Conservation (phyloP, 2,113 vertebrate genomes). For the Sebastes fasciatus region DNA sequence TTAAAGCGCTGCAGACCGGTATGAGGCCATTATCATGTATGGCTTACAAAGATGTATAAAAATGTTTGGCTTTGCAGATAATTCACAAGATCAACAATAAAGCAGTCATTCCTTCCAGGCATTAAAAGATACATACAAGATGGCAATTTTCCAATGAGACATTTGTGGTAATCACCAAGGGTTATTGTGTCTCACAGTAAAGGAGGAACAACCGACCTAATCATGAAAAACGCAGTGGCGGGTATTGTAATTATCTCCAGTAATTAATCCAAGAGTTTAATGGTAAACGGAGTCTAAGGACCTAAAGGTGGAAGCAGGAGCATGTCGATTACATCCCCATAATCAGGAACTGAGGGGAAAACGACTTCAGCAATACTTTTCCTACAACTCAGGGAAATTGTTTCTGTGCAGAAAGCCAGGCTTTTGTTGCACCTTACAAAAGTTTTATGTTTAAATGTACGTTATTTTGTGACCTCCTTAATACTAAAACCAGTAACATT, state of each 20-base stretch:
- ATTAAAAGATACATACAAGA: not conserved
- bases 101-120: not conserved
- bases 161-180: conserved; percentile 5
- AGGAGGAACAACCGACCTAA: conserved; percentile 4
- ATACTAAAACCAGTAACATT: not conserved
- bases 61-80: not conserved
- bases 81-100: not conserved
- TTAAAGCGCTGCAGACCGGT: not conserved
- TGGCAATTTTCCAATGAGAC: not conserved
- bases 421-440: not conserved
- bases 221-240: conserved; percentile 39
- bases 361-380: conserved; percentile 19
- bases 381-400: not conserved
- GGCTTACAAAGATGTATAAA: not conserved
- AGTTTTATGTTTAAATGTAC: conserved; percentile 15
- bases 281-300: conserved; percentile 6
- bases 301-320: conserved; percentile 25
- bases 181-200: conserved; percentile 4
- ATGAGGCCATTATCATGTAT: not conserved
- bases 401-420: not conserved
- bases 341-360: conserved; percentile 28
- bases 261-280: conserved; percentile 39
- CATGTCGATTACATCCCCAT: conserved; percentile 17
- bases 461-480: conserved; percentile 27
- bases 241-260: conserved; percentile 42